These are phyloP conservation scores for Atrina japonica DNA, from an alignment of 2,888 invertebrate genomes.

Conservation along the genomic window DNA sequence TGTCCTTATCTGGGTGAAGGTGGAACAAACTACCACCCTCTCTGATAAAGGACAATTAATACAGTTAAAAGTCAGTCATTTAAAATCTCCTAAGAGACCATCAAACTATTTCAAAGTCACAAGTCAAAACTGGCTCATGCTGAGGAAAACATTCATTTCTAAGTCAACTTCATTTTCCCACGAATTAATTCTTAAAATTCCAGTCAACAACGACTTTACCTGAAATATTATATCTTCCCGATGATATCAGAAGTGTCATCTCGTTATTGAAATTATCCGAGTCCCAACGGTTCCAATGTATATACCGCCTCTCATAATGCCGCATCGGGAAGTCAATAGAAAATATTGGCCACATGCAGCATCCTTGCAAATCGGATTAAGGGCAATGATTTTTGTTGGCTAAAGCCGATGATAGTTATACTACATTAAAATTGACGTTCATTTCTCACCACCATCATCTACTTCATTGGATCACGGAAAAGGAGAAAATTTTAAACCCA, in stretches of 20 bases:
- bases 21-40: neutral
- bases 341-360: constrained; percentile 26
- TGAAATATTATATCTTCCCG: too few relatives aligned
- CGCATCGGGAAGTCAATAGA: neutral
- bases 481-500: too few relatives aligned
- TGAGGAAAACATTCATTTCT: constrained; percentile 34
- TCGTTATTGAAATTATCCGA: too few relatives aligned
- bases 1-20: neutral
- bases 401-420: neutral
- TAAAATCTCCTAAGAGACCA: constrained; percentile 24
- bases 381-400: constrained; percentile 17
- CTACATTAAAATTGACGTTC: too few relatives aligned
- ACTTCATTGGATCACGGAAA: too few relatives aligned
- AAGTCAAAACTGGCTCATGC: constrained; percentile 20
- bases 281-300: too few relatives aligned
- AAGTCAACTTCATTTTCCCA: constrained; percentile 36
- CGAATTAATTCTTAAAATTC: constrained; percentile 20
- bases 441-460: too few relatives aligned
- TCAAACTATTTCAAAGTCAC: neutral
- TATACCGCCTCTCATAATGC: too few relatives aligned
- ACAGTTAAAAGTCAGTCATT: constrained; percentile 8
- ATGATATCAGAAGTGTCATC: too few relatives aligned
- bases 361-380: constrained; percentile 13
- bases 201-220: constrained; percentile 2
- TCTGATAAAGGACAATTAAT: constrained; percentile 10